Conservation (phyloP, 2,888 invertebrate genomes). For the Pogonocherus hispidulus region DNA sequence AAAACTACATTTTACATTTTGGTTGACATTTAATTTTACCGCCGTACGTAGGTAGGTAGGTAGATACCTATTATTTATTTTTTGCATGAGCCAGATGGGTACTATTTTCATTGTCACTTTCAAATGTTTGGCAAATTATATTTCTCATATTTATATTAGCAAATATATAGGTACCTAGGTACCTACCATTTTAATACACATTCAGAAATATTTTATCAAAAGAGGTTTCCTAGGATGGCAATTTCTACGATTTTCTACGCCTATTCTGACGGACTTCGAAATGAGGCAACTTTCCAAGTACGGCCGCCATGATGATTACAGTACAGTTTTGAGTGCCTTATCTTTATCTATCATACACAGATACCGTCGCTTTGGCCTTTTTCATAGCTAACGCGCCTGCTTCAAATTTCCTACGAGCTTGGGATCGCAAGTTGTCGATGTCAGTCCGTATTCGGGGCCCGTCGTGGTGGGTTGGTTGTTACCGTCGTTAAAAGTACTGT, state of each 20-base stretch:
- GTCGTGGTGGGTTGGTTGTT: slow-evolving; percentile 33
- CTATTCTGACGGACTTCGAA: slow-evolving; percentile 9
- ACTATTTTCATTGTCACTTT: too few species aligned
- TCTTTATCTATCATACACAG: slow-evolving; percentile 39
- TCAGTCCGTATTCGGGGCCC: slow-evolving; percentile 40
- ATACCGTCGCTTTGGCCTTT: slow-evolving; percentile 24
- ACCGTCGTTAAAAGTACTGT: slow-evolving; percentile 26
- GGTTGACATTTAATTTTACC: too few species aligned
- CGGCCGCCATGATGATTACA: slow-evolving; percentile 55
- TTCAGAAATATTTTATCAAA: too few species aligned
- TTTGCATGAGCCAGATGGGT: too few species aligned
- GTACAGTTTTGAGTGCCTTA: slow-evolving; percentile 45
- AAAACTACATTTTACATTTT: too few species aligned
- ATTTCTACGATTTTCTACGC: slow-evolving; percentile 24
- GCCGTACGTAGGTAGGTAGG: too few species aligned
- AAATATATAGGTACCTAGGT: too few species aligned
- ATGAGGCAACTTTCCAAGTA: slow-evolving; percentile 55
- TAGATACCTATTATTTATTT: too few species aligned
- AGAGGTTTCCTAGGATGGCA: background rate
- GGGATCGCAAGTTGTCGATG: slow-evolving; percentile 43
- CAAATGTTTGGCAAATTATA: too few species aligned
- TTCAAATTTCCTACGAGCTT: slow-evolving; percentile 41
- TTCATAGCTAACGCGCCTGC: slow-evolving; percentile 38
- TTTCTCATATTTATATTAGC: too few species aligned
- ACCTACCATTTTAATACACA: too few species aligned